Conservation (phyloP, 2,888 invertebrate species). For the Eristalinus aeneus region DNA sequence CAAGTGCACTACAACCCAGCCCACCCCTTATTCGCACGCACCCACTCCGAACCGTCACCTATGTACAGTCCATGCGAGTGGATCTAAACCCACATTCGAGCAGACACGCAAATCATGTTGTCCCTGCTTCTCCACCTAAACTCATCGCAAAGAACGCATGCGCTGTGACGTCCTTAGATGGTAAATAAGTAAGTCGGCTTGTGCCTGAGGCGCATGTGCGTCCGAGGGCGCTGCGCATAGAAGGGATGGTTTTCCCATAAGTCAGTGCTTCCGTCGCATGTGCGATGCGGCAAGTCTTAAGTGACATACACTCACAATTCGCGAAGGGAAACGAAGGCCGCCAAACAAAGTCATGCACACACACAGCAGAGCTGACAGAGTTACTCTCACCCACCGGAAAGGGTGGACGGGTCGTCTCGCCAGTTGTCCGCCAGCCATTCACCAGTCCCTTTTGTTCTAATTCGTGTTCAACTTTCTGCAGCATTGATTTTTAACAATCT, state of each 20-base stretch:
- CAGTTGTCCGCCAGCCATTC: not conserved
- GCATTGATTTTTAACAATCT: not conserved
- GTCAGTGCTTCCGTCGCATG: not conserved
- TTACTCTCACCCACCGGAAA: not conserved
- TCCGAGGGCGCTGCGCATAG: constrained; percentile 18
- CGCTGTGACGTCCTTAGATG: not conserved
- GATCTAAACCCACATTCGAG: not conserved
- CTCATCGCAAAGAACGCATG: constrained; percentile 1
- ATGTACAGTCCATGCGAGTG: not conserved
- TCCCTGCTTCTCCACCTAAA: not conserved
- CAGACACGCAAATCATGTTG: not conserved
- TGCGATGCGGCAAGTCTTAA: not conserved
- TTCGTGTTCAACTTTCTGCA: not conserved
- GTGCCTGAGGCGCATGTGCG: constrained; percentile 24
- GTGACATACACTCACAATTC: not conserved
- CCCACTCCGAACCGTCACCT: not conserved
- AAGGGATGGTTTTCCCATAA: not conserved
- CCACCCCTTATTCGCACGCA: too few relatives aligned
- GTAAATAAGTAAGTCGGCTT: constrained; percentile 12
- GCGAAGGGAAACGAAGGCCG: not conserved
- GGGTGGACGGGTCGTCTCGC: not conserved
- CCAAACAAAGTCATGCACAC: not conserved
- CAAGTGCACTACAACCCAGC: not conserved
- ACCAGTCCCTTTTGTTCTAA: not conserved
- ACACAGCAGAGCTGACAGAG: not conserved